Base-by-base conservation (phyloP, 2,113 vertebrate genomes). In the Microcebus jonahi region DNA sequence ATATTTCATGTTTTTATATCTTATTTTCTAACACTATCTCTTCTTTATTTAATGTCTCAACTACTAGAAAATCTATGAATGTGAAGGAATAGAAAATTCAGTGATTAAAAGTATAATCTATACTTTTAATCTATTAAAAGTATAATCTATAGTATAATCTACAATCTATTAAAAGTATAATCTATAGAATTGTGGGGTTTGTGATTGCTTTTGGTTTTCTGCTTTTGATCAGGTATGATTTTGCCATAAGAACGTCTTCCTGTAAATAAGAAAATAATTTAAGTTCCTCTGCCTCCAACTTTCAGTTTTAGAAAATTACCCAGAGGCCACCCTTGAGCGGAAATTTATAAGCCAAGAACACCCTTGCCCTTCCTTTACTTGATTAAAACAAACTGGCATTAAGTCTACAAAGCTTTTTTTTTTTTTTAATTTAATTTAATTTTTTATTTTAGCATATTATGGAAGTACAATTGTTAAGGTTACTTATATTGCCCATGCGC, bases 261-360 rank as follows among this genome's bases (percentile, higher is more conserved):
- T 81, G 1, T 68, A 81, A 65, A 10, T 42, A 96, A 53, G 25
- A 71, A 70, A 92, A 84, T 15, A 84, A 80, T 96, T 65, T 6
- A 76, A 31, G 18, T 67, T 88, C 68, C 2, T 95, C 89, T 89
- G n/a, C 14, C 23, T 85, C 27, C 39, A 57, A 92, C 21, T 39
- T 55, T 90, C 59, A 65, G 73, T 29, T 94, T 94, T 76, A 75
- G 55, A 82, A 81, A 82, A 63, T 70, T 76, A 87, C 15, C 50
- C 21, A 79, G 34, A 84, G 71, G 36, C 94, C 76, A 45, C 55
- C 70, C 34, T 67, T 77, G 55, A 88, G 36, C 17, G 80, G 48
- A 95, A 93, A 94, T 27, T 73, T 31, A 36, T 84, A 45, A n/a
- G 21, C 36, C 70, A 88, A 18, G 2, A 65, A 76, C 23, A 87